Base-by-base conservation (phyloP, 2,888 invertebrate genomes). In the Eremobia ochroleuca region DNA sequence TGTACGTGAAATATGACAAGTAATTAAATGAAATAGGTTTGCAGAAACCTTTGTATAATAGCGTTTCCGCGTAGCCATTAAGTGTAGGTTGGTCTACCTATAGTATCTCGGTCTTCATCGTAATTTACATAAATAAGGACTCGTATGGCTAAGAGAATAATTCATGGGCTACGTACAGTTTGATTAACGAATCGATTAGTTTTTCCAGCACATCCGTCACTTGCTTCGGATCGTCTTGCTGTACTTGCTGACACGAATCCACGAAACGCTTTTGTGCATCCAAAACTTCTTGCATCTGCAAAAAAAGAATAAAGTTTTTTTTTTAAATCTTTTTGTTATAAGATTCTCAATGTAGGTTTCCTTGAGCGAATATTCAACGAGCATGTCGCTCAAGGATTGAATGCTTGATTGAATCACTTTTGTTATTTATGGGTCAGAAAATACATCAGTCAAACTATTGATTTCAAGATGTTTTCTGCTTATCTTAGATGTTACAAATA, bases 241-340 rank as follows among this genome's bases (percentile, higher is more conserved):
- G 98, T 64, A 97, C 97, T 46, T 97, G 94, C 86, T 97, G 97
- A 91, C 98, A 98, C 31, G 97, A 97, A 91, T 98, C 97, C 68
- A 97, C 94, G 92, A 98, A 98, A 73, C 97, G 95, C 86, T 97
- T 97, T 91, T 98, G 98, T 8, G 97, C 97, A 46, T 97, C 95
- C 76, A 97, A 90, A 34, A 98, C 94, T 90, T 97, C 97, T 91
- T 97, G 97, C 92, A 97, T 97, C 94, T 97, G 92, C 79, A 92
- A 94, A 74, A 73, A 55, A 69, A 13, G 0, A 43, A 34, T 25
- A 43, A 15, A 4, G 37, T 28, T 6, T 46, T 52, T 15, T 61
- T 77, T 15, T 59, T 59, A 3, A 58, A 31, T 61, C 62, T 62
- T 25, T 34, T 77, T 40, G 6, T 11, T 52, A 15, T 37, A 52